Conservation (phyloP, 2,888 invertebrate genomes). For the Diplolepis rosae region DNA sequence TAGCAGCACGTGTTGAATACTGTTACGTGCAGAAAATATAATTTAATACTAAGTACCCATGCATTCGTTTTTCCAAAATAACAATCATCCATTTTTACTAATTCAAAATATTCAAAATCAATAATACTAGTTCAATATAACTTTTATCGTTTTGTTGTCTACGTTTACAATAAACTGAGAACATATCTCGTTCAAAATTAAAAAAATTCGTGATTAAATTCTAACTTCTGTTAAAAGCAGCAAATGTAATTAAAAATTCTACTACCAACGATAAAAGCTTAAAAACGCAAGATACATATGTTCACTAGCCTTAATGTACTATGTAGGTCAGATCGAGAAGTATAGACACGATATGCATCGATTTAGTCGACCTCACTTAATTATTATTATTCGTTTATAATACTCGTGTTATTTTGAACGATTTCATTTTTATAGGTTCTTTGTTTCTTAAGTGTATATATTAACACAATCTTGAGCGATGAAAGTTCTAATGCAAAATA, state of each 20-base stretch:
- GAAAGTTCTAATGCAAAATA: too few relatives aligned
- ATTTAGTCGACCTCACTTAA: neutral
- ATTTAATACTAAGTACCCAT: neutral
- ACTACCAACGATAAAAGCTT: neutral
- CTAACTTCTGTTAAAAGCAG: neutral
- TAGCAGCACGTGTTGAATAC: neutral
- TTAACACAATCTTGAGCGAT: too few relatives aligned
- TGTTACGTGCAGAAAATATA: conserved; percentile 8
- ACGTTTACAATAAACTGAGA: neutral
- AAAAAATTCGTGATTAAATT: neutral
- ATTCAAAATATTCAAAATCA: too few relatives aligned
- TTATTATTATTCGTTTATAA: neutral
- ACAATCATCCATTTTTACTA: too few relatives aligned
- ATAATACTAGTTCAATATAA: too few relatives aligned
- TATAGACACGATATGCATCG: neutral
- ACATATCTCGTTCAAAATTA: neutral
- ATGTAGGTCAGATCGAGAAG: conserved; percentile 18
- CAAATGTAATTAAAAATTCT: neutral
- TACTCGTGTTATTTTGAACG: too few relatives aligned
- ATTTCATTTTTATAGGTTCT: too few relatives aligned
- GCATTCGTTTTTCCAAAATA: too few relatives aligned
- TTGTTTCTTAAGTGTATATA: too few relatives aligned
- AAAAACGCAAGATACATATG: neutral
- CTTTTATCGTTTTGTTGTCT: neutral
- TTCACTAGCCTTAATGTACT: neutral